Percentiles rank a stretch among this genome's conserved stretches.
Conservation (phyloP, 2,888 invertebrate genomes). For the Philonicus albiceps region DNA sequence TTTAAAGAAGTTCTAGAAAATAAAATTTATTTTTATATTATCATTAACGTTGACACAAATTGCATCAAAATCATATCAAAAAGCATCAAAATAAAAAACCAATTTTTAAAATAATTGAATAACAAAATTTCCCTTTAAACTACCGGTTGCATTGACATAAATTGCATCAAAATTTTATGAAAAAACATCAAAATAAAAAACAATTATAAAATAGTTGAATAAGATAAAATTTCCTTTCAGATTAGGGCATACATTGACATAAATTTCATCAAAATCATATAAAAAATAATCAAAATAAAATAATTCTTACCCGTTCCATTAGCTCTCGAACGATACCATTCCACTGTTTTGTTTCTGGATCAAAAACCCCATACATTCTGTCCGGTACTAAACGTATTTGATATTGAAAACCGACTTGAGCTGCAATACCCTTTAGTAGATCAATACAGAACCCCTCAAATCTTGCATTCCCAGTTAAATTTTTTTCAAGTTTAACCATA, state of each 20-base stretch:
- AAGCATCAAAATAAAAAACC: background rate
- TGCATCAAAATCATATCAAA: background rate
- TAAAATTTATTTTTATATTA: too few relatives aligned
- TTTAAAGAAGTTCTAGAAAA: too few relatives aligned
- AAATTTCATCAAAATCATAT: background rate
- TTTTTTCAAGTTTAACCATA: conserved; percentile 85
- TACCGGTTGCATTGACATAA: background rate
- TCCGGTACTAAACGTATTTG: conserved; percentile 84
- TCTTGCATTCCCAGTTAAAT: conserved; percentile 84
- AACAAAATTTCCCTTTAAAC: too few relatives aligned
- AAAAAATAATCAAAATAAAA: background rate
- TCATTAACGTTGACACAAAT: background rate
- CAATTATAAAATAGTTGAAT: too few relatives aligned
- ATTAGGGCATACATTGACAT: background rate
- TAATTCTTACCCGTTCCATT: conserved; percentile 77
- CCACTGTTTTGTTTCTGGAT: conserved; percentile 88
- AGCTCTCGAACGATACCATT: conserved; percentile 88
- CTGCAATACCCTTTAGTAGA: conserved; percentile 81
- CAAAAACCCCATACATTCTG: conserved; percentile 87
- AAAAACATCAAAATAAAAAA: background rate
- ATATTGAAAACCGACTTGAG: conserved; percentile 88
- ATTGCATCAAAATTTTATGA: background rate
- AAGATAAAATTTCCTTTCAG: background rate
- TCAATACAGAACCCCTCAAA: conserved; percentile 94
- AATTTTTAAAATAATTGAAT: too few relatives aligned